Base-by-base conservation (phyloP, 2,888 invertebrate genomes). In the Hypselothyrea guttata region DNA sequence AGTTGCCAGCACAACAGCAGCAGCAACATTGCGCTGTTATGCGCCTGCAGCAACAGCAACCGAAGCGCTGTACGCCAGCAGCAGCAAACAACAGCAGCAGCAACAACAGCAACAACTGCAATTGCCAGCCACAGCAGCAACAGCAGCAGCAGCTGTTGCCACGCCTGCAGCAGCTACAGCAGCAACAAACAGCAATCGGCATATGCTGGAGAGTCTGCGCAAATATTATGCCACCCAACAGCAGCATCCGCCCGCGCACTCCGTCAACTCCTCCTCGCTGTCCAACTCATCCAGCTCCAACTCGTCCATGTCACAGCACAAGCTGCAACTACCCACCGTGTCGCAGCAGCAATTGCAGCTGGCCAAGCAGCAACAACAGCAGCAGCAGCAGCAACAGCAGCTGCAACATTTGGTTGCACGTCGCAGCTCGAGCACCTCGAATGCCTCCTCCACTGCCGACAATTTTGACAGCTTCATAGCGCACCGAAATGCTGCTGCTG, bases 271-370 rank as follows among this genome's bases (percentile, higher is more conserved):
- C 11, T 85, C 88, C 7, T 88, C 88, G 16, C 55, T 88, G 12
- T 89, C 89, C 42, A 88, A 87, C 42, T 87, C 88, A 2, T 88
- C 88, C 8, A 88, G 89, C 13, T 88, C 88, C 22, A 87, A 88
- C 47, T 88, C 88, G 34, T 88, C 88, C 60, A 66, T 88, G 77
- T 87, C 88, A 48, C 88, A 87, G 63, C 78, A 82, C 8, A 71
- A 75, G 47, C 71, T 79, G 35, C 59, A 66, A n/a, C 64, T 75
- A 55, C 71, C 73, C 70, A 75, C 56, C 68, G 72, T 69, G 60
- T 30, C 56, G 48, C 71, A 49, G 27, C 64, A 55, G 30, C 54
- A 54, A 18, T 5, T 42, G 28, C 53, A 55, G 33, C 35, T 56
- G 46, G 37, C 67, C 5, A 68, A 70, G 35, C 74, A 71, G 31